Evolutionary conservation across 2,797 vertebrate species (phyloP).

Genomic region (Pseudopleuronectes americanus): DNA sequence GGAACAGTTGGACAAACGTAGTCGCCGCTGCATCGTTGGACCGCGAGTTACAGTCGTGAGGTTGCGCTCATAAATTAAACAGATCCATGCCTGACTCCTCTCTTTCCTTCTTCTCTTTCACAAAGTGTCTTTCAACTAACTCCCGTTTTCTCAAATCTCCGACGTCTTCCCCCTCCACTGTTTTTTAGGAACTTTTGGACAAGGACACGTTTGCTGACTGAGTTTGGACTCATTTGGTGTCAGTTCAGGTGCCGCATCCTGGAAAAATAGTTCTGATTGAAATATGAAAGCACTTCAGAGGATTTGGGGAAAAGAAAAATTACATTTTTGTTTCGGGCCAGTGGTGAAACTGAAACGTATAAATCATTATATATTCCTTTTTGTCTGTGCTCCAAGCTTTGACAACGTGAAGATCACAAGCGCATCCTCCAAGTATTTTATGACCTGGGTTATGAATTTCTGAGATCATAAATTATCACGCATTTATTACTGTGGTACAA

Average conservation of each 20-base stretch:
- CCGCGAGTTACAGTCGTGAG: constrained; percentile 35
- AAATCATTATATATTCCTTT: constrained; percentile 25
- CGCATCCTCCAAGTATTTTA: constrained; percentile 8
- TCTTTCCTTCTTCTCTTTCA: constrained; percentile 35
- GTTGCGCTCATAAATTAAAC: constrained; percentile 39
- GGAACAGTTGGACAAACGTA: constrained; percentile 28
- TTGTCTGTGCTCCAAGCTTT: constrained; percentile 18
- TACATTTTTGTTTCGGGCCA: constrained; percentile 1
- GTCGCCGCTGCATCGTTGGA: constrained; percentile 4
- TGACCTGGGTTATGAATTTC: neutral
- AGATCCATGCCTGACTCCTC: constrained; percentile 37
- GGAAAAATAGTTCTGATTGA: constrained; percentile 24
- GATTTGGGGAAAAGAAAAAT: constrained; percentile 15
- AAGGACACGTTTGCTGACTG: constrained; percentile 18
- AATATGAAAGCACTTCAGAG: constrained; percentile 34
- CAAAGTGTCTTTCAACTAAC: constrained; percentile 42
- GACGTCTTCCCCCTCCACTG: constrained; percentile 12
- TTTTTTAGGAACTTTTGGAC: constrained; percentile 9
- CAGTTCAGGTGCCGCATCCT: constrained; percentile 21
- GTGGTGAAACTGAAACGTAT: neutral
- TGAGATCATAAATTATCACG: constrained; percentile 7
- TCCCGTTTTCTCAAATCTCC: constrained; percentile 24
- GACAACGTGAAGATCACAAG: constrained; percentile 21
- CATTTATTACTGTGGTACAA: constrained; percentile 18
- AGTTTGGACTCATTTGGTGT: constrained; percentile 15